Evolutionary conservation across 2,113 vertebrate genomes (phyloP), one percentile per base, ranked within the genome.

Genomic region (Poeciliopsis turrubarensis): DNA sequence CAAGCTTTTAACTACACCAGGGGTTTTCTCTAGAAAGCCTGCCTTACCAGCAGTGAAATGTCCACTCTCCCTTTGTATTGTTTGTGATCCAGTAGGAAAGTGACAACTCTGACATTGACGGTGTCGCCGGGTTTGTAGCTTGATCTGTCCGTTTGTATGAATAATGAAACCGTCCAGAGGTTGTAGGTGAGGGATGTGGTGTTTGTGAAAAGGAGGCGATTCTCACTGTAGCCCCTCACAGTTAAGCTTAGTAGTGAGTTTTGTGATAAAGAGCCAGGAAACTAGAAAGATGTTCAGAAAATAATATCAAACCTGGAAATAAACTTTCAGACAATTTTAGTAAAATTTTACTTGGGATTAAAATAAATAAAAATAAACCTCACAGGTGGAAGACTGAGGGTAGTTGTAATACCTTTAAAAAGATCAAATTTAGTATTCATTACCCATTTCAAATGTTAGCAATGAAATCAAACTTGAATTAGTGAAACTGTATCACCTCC

Each of bases 81-180:
- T 72, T 80, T 94, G 22, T 96, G 94, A 72, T 97, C 92, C 63
- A 94, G 74, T 51, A 90, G 89, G 37, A 96, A 77, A 0, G 90
- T 94, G 37, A 96, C 72, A 54, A 94, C 17, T 30, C 96, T 87
- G 76, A 95, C 90, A 90, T 90, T 94, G 82, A 97, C 93, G 0
- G 86, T 87, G 57, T 97, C 92, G 2, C 92, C 95, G 0, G 95
- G 94, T 68, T 92, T 94, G 78, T 97, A 98, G 10, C 69, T 25
- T 0, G 84, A 68, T 80, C 92, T 94, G 81, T 96, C 95, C 0
- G 95, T 97, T 84, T 96, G 96, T 79, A 96, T 95, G 83, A 96
- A 91, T 19, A 91, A 92, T 0, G 94, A 94, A 47, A 93, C 88
- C 25, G 92, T 95, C 82, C 94, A 95, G 39, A 68, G 76, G 70